Evolutionary conservation across 1,140 invertebrate species (phyloP), one percentile per base, ranked within the genome.

Genomic region (Phymorhynchus buccinoides): DNA sequence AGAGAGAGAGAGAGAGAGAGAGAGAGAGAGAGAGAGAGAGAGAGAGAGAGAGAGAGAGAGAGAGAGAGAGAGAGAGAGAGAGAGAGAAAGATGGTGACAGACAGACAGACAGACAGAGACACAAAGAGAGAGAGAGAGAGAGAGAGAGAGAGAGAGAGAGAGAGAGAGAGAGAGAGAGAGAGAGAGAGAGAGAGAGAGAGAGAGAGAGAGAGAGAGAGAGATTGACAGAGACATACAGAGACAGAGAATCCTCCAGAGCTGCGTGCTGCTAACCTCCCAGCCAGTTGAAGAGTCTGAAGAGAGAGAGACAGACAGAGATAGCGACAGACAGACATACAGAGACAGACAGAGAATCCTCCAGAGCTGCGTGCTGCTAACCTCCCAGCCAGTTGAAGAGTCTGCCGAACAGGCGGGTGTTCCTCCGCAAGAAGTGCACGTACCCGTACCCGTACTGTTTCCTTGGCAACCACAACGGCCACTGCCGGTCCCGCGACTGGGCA

Each of bases 391-490:
- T 94, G 90, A 90, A 94, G 4, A 94, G 85, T 44, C 93, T 91
- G 78, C 94, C 93, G 44, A 95, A 89, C 30, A 95, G 87, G 84
- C 92, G 92, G 41, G 91, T 90, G 87, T 93, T 94, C 78, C 94
- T 92, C 86, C 93, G 91, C 42, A 95, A 86, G 80, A 95, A 94
- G 84, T 92, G 91, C 1, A 95, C 93, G 87, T 95, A 94, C 1
- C 95, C 95, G 85, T 93, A 87, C 9, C 94, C 87, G 89, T 95
- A 95, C 81, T 94, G 93, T 85, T 94, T 92, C 88, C 95, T 91
- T 44, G 95, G 94, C 62, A 95, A 90, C 95, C 95, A 96, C 1
- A 93, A 90, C 16, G 95, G 93, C 94, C 95, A 95, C 89, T 93
- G 92, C 66, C 91, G 87, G 71, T 93, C 86, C 79, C 93, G 87